phyloP scores from a whole-genome alignment of 2,797 vertebrate species.

The Falco cherrug region DNA sequence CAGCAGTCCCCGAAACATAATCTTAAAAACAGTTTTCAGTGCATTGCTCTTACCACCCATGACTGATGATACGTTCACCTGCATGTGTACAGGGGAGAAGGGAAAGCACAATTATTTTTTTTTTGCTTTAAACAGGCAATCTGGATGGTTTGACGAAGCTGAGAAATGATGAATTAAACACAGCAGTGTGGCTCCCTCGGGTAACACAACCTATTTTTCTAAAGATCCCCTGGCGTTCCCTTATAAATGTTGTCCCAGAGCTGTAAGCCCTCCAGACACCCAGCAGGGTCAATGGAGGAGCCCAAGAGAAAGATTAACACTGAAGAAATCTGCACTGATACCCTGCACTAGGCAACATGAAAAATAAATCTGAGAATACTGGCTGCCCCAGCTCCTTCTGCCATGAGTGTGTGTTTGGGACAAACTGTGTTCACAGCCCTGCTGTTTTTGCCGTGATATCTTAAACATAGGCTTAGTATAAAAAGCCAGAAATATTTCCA shows the following conservation, averaged over 20 bases:
- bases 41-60: neutral
- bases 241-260: neutral
- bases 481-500: neutral
- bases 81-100: too few relatives aligned
- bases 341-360: neutral
- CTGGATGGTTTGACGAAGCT: neutral
- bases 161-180: neutral
- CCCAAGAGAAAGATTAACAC: neutral
- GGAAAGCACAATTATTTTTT: neutral
- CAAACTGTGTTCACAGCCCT: neutral
- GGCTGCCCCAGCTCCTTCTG: neutral
- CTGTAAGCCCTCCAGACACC: neutral
- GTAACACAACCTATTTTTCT: too few relatives aligned
- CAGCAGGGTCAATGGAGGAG: neutral
- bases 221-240: neutral
- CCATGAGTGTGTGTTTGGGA: neutral
- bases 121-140: neutral
- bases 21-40: neutral
- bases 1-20: neutral
- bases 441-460: neutral
- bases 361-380: neutral
- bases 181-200: neutral
- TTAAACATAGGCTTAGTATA: neutral
- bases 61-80: neutral
- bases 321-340: neutral